Percentiles rank a stretch among this genome's conserved stretches.
These are phyloP conservation scores for Myopa testacea DNA, from an alignment of 2,888 invertebrate species.

Conservation along the genomic window DNA sequence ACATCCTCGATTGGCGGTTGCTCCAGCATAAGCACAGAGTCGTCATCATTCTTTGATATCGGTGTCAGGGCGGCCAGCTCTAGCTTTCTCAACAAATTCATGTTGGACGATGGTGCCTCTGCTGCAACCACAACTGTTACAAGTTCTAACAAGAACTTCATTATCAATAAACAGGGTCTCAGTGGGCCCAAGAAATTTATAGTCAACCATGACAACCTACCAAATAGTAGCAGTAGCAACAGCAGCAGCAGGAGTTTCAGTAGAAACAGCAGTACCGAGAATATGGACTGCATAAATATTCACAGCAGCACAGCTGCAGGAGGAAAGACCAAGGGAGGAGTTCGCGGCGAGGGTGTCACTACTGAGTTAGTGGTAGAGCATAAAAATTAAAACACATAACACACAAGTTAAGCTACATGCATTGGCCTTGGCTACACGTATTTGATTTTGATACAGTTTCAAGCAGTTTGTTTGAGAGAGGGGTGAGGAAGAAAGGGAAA, in stretches of 20 bases:
- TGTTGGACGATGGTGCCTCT: conserved; percentile 46
- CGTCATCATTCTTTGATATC: conserved; percentile 49
- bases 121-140: conserved; percentile 21
- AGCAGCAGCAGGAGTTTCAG: conserved; percentile 8
- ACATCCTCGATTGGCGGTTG: conserved; percentile 63
- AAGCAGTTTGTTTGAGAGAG: too few relatives aligned
- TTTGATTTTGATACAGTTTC: too few relatives aligned
- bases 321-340: background rate
- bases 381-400: conserved; percentile 24
- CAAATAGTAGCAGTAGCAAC: conserved; percentile 33
- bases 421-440: too few relatives aligned
- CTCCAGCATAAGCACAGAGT: conserved; percentile 61
- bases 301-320: background rate
- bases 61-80: conserved; percentile 52
- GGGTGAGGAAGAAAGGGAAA: too few relatives aligned
- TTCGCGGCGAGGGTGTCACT: background rate
- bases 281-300: conserved; percentile 15
- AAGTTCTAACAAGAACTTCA: conserved; percentile 56
- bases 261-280: conserved; percentile 28
- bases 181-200: conserved; percentile 60
- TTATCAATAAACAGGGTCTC: conserved; percentile 59
- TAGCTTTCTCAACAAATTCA: conserved; percentile 46
- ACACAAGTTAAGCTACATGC: too few relatives aligned
- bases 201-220: conserved; percentile 57
- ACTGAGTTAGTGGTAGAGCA: background rate